These are phyloP conservation scores for Pogonocichla stellata DNA, from an alignment of 2,113 vertebrate species.

Conservation along the genomic window DNA sequence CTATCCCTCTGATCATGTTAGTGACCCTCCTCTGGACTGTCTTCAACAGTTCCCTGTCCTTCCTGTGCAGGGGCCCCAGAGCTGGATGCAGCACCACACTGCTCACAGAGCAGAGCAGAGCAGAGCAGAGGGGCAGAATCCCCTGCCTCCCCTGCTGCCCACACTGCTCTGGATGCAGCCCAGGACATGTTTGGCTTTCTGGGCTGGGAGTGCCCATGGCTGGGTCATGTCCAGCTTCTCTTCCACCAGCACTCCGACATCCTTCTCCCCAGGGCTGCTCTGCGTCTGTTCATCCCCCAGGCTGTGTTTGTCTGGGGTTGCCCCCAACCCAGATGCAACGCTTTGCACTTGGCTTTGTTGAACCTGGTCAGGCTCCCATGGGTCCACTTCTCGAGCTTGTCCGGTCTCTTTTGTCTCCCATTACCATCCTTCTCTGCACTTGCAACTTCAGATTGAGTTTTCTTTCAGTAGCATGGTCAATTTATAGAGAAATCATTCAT, in stretches of 20 bases:
- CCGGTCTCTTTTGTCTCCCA: background rate
- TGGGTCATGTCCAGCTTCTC: too few relatives aligned
- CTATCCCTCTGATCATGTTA: background rate
- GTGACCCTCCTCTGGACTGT: background rate
- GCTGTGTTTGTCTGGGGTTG: background rate
- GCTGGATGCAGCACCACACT: too few relatives aligned
- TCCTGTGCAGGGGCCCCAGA: background rate
- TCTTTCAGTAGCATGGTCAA: background rate
- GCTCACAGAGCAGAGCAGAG: too few relatives aligned
- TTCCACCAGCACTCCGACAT: fast-evolving
- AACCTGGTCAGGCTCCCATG: background rate
- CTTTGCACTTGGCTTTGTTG: background rate
- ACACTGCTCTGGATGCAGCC: too few relatives aligned
- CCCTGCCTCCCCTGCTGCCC: too few relatives aligned
- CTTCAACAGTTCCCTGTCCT: fast-evolving
- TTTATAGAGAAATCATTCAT: background rate
- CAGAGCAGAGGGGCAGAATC: too few relatives aligned
- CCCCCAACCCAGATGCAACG: background rate
- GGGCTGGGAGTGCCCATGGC: fast-evolving
- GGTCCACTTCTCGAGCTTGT: background rate
- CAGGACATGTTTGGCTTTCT: background rate
- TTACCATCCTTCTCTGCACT: background rate
- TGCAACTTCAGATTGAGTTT: background rate
- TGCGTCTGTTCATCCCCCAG: background rate
- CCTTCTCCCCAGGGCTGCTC: fast-evolving